Base-by-base conservation (phyloP, 2,113 vertebrate genomes). In the Myiozetetes cayanensis region DNA sequence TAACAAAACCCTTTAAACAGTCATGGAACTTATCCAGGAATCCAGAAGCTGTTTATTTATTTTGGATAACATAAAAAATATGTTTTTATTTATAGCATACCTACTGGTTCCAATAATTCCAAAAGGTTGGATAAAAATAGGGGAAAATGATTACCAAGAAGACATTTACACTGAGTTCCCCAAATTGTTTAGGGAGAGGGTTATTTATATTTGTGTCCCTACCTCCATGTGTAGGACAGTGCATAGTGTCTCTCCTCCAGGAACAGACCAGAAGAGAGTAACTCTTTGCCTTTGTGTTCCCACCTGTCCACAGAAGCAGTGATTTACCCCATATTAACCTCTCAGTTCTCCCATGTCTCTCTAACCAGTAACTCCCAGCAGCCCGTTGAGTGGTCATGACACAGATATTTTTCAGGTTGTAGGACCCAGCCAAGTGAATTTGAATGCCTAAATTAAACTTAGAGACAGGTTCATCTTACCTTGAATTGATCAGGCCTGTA, bases 21-120 rank as follows among this genome's bases (percentile, higher is more conserved):
- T 12, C 19, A 47, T 89, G 61, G 65, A 87, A 68, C 9, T 80
- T 91, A 66, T 41, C 35, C 87, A 86, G 61, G 7, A 50, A 67
- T 78, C 41, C 87, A 80, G 53, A 43, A 95, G 35, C 50, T 90
- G 65, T 90, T 90, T 93, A 77, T 89, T 96, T 82, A n/a, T 83
- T 77, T 89, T 80, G 53, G 47, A 78, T 89, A 7, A 41, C 19
- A 61, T 47, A 63, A 59, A 79, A 4, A 8, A 33, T 31, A 53
- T 24, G 31, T 37, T 80, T 94, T 68, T 74, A 93, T 82, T 90
- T 91, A 53, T 41, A 78, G 18, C 9, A 35, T 63, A 87, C 78
- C 81, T 87, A 72, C 61, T 67, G 35, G 31, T 90, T 97, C 59
- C 8, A 91, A 77, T 52, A 30, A 67, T 50, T 78, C 27, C 16